These are phyloP conservation scores for Enteromius unitaeniatus DNA, from an alignment of 2,797 vertebrate species.

Conservation along the genomic window DNA sequence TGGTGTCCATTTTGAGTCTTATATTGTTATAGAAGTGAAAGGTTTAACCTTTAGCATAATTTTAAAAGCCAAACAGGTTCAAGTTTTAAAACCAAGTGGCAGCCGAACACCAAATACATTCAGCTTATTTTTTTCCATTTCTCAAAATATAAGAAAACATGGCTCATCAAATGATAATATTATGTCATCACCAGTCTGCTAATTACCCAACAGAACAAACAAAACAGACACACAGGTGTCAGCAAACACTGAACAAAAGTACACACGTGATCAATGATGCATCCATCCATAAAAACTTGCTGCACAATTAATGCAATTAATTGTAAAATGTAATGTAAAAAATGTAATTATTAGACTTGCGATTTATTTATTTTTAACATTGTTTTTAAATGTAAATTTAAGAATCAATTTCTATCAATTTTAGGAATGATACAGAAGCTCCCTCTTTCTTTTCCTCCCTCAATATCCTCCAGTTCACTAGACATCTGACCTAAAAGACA, in stretches of 20 bases:
- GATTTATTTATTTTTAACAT: not conserved
- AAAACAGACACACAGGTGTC: not conserved
- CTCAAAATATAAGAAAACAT: not conserved
- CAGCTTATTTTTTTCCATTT: not conserved
- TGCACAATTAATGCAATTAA: not conserved
- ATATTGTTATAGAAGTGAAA: slow-evolving; percentile 7
- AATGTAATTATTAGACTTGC: not conserved
- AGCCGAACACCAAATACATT: not conserved
- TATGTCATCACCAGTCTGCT: not conserved
- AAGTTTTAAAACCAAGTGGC: not conserved
- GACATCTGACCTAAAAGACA: slow-evolving; percentile 68
- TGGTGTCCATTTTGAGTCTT: slow-evolving; percentile 47
- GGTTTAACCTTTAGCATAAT: slow-evolving; percentile 24
- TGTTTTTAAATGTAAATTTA: not conserved
- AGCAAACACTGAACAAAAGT: slow-evolving; percentile 44
- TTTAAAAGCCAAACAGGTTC: not conserved
- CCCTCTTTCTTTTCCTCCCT: not conserved
- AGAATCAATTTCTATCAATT: not conserved
- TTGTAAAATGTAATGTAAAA: no score
- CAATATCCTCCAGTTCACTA: not conserved
- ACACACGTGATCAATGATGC: slow-evolving; percentile 29
- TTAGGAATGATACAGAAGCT: not conserved
- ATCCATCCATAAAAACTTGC: slow-evolving; percentile 3
- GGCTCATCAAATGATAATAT: not conserved
- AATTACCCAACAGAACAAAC: slow-evolving; percentile 2